Percentiles rank a stretch among this genome's conserved stretches.
phyloP scores from a whole-genome alignment of 2,113 vertebrate genomes.

The Coturnix japonica region DNA sequence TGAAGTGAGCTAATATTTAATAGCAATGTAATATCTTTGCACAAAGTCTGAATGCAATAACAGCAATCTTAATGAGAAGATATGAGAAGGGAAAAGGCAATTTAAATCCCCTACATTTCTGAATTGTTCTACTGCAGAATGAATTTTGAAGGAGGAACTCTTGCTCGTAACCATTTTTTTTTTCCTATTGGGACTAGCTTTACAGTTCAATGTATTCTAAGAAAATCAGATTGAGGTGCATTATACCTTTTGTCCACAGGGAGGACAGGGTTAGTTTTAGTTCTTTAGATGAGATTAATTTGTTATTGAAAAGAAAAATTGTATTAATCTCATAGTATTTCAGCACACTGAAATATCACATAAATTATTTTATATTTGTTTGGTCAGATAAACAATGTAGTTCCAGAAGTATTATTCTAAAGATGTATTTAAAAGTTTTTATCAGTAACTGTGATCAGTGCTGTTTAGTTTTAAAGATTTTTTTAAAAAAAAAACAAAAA shows the following conservation, averaged over 20 bases:
- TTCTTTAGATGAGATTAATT: not conserved
- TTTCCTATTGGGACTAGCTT: not conserved
- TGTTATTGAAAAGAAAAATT: not conserved
- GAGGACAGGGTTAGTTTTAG: not conserved
- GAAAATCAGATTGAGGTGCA: not conserved
- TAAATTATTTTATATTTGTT: not conserved
- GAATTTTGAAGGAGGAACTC: not conserved
- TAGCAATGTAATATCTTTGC: not conserved
- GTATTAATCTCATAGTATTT: not conserved
- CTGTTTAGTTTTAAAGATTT: not conserved
- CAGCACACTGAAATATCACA: not conserved
- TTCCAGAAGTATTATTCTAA: not conserved
- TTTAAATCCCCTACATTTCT: not conserved
- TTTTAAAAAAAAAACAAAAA: too few relatives aligned
- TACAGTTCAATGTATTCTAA: not conserved
- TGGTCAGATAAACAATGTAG: not conserved
- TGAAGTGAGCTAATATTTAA: not conserved
- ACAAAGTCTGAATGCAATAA: not conserved
- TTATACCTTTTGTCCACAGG: not conserved
- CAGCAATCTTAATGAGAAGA: not conserved
- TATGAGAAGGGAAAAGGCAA: not conserved
- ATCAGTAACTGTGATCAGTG: not conserved
- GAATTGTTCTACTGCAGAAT: not conserved
- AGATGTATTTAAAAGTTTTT: not conserved
- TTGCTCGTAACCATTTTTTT: not conserved